Base-by-base conservation (phyloP, 2,113 vertebrate species). In the Trichomycterus rosablanca region DNA sequence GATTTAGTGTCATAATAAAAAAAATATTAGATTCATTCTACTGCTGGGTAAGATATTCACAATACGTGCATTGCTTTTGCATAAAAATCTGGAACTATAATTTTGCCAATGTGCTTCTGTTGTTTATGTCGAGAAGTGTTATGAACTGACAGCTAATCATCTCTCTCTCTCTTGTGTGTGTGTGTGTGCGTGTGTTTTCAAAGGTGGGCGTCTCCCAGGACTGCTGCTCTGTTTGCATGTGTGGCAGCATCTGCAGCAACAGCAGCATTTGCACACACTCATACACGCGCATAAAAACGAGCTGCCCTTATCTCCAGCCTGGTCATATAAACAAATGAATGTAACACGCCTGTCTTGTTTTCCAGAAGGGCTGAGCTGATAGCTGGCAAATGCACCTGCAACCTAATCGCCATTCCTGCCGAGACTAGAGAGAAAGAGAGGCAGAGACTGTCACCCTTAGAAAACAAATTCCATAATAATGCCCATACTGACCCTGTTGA, bases 141-240 rank as follows among this genome's bases (percentile, higher is more conserved):
- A 22, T 35, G 11, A 53, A 34, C 1, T 53, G 32, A 34, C n/a
- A 49, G 16, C 16, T 34, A 7, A 34, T 52, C 16, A 14, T 35
- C 1, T n/a, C n/a, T n/a, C n/a, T n/a, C n/a, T n/a, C n/a, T n/a
- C n/a, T 30, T 23, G 20, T 14, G 2, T 50, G 32, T 50, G 35
- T 51, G 46, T 23, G 20, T 14, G 2, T 50, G 32, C 40, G 35
- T 51, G 46, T 62, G 35, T 63, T 24, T 62, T 49, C 14, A 7
- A 14, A 18, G 12, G 59, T 62, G 59, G 59, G 48, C 2, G 35
- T 51, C 18, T 62, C 35, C 46, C 46, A 42, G 35, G 35, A 10
- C 59, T 42, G 35, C 40, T 62, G 35, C 40, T 62, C 16, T 42
- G 59, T 51, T 40, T 52, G 46, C 16, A 30, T 50, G 59, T 62